Conservation (phyloP, 1,140 invertebrate genomes). For the Dreissena polymorpha region DNA sequence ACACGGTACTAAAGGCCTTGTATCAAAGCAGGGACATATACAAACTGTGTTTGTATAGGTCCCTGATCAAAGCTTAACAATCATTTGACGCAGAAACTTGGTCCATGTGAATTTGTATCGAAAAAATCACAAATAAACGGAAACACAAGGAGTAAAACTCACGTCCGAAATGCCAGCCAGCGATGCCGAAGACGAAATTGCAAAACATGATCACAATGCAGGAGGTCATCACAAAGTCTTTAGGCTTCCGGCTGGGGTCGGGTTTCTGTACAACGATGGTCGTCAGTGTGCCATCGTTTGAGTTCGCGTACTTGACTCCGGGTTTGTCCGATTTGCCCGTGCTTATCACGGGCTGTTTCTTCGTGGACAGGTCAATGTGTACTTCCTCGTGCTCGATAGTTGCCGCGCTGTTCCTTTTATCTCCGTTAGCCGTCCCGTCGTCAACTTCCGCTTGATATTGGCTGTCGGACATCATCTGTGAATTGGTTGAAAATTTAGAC, state of each 20-base stretch:
- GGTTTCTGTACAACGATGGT: constrained; percentile 64
- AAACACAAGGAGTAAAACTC: constrained; percentile 19
- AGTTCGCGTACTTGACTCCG: constrained; percentile 54
- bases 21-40: too few species aligned
- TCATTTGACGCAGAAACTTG: too few species aligned
- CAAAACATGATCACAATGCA: constrained; percentile 69
- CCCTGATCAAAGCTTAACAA: too few species aligned
- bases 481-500: too few species aligned
- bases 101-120: too few species aligned
- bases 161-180: constrained; percentile 67
- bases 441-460: background rate
- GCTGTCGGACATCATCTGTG: background rate
- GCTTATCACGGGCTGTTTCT: constrained; percentile 34
- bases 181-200: constrained; percentile 67
- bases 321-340: constrained; percentile 20
- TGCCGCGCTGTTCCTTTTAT: constrained; percentile 46
- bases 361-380: constrained; percentile 55
- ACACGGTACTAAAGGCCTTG: too few species aligned
- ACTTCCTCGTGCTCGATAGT: constrained; percentile 65
- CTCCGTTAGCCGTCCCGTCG: background rate
- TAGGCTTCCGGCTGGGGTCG: constrained; percentile 65
- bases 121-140: too few species aligned
- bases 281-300: constrained; percentile 48
- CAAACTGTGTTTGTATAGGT: too few species aligned
- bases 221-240: constrained; percentile 69